phyloP scores from a whole-genome alignment of 2,113 vertebrate genomes.

The Pollimyrus isidori region DNA sequence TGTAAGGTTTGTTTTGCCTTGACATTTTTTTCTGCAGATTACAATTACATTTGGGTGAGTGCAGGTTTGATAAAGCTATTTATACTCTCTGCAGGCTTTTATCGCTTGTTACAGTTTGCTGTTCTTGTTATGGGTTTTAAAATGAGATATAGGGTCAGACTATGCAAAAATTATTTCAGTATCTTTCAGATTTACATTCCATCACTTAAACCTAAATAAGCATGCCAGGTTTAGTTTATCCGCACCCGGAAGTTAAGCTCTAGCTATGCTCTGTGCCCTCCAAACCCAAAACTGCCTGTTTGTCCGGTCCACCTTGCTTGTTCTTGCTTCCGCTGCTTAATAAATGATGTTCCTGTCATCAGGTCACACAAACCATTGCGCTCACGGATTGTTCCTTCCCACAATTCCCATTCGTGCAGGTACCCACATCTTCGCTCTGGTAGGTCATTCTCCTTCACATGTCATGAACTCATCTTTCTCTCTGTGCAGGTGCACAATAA shows the following conservation, averaged over 20 bases:
- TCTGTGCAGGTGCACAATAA: not conserved
- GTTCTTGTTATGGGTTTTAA: not conserved
- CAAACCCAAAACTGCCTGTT: not conserved
- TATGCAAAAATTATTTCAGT: not conserved
- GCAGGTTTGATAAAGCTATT: not conserved
- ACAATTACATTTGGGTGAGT: not conserved
- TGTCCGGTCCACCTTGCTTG: not conserved
- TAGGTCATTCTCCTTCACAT: not conserved
- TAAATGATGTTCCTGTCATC: not conserved
- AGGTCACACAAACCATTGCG: not conserved
- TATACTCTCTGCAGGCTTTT: not conserved
- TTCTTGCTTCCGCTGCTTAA: not conserved
- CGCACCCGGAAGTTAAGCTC: not conserved
- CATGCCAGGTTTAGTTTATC: not conserved
- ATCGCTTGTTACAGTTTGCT: not conserved
- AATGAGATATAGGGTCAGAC: not conserved
- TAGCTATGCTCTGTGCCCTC: not conserved
- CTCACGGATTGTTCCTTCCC: not conserved
- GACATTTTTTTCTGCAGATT: not conserved
- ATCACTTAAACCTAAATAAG: not conserved
- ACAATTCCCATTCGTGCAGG: not conserved
- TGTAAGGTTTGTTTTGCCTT: not conserved
- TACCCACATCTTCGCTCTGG: not conserved
- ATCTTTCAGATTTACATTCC: slow-evolving; percentile 2
- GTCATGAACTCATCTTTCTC: not conserved